Base-by-base conservation (phyloP, 1,140 invertebrate genomes). In the Hermetia illucens region DNA sequence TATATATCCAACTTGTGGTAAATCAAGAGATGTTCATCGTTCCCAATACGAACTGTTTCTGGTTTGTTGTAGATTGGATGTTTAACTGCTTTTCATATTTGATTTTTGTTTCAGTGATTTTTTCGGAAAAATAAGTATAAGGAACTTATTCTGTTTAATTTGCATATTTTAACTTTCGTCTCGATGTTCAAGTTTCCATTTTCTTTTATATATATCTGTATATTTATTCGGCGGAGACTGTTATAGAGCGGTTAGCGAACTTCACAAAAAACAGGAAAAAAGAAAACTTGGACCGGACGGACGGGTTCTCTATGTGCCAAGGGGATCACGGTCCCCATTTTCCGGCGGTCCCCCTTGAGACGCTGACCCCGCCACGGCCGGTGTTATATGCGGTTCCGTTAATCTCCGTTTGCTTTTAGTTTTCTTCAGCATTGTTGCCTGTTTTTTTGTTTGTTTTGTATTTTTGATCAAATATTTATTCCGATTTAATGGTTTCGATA, bases 391-490 rank as follows among this genome's bases (percentile, higher is more conserved):
- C 50, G 80, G 79, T 69, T 85, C 81, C 45, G 85, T 89, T 64
- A 88, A 83, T 49, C 86, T 77, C 56, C 85, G 72, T 71, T 87
- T 89, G 71, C 90, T 88, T 75, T 93, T 93, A 71, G 75, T 90
- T 81, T 91, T 68, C 61, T 79, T 80, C 60, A 82, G 61, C 72
- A 76, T 76, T 45, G 70, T 73, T 42, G 71, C 71, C 72, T 75
- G 60, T 45, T 45, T 32, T 13, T 6, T 13, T 32, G 9, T 30
- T 16, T 25, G 29, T 5, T 13, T 30, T 4, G 29, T 30, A 16
- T 16, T 30, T 30, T n/a, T 13, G 17, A 30, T 30, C 10, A 30
- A 5, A 13, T 16, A 10, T 8, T 8, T 25, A 12, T 30, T 30
- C 17, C 10, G 29, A 30, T 13, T 3, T 5, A 30, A 16, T 30